Conservation (phyloP, 2,113 vertebrate genomes). For the Amblyopsis rosae region DNA sequence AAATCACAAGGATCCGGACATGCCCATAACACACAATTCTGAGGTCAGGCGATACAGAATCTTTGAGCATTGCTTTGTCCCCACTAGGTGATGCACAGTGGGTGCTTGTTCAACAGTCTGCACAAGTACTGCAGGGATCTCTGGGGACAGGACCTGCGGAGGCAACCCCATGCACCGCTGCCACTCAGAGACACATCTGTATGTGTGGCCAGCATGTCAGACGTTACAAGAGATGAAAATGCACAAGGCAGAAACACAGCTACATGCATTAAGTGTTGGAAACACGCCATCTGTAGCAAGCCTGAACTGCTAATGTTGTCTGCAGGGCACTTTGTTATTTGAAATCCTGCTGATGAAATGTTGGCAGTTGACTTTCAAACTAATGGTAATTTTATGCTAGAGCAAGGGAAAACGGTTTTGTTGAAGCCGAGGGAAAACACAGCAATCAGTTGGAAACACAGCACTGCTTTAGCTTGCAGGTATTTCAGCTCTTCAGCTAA, state of each 20-base stretch:
- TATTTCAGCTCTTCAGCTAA: no score
- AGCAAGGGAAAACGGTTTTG: background rate
- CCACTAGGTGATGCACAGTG: constrained; percentile 64
- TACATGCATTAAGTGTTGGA: background rate
- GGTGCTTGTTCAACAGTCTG: constrained; percentile 72
- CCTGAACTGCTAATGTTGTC: no score
- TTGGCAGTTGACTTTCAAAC: background rate
- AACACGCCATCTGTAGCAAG: background rate
- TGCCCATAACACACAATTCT: constrained; percentile 29
- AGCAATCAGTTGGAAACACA: background rate
- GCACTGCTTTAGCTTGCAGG: background rate
- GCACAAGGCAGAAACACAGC: background rate
- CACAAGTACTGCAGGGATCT: constrained; percentile 61
- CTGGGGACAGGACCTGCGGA: constrained; percentile 52
- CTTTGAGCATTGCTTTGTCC: constrained; percentile 67
- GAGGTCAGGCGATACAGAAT: constrained; percentile 66
- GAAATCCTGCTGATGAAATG: no score
- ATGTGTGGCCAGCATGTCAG: constrained; percentile 9
- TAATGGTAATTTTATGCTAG: background rate
- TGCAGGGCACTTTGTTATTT: no score
- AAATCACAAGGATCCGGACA: constrained; percentile 18
- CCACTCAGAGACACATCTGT: constrained; percentile 52
- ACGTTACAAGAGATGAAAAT: background rate
- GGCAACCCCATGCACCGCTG: constrained; percentile 53
- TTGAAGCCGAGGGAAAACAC: background rate